Evolutionary conservation across 1,140 invertebrate genomes (phyloP).

Genomic region (Magallana ariakensis): DNA sequence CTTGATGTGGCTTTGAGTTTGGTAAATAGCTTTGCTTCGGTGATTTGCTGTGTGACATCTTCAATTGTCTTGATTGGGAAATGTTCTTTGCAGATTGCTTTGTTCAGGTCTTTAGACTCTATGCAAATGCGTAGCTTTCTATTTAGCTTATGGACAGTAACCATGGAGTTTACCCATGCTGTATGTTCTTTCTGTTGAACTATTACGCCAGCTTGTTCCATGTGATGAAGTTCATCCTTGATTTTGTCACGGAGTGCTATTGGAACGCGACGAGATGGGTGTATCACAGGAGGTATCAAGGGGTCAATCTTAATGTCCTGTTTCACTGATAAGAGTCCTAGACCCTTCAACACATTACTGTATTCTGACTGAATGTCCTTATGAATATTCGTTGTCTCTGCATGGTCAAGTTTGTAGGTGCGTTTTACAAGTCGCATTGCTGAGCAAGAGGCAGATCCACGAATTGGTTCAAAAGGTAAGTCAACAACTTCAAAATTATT

Average conservation of each 20-base stretch:
- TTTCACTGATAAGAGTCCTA: no score
- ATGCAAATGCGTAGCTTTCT: slow-evolving; percentile 72
- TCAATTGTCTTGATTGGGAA: slow-evolving; percentile 59
- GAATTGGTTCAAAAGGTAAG: not conserved
- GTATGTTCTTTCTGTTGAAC: slow-evolving; percentile 61
- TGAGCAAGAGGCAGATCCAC: no score
- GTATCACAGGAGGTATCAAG: no score
- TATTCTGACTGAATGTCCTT: no score
- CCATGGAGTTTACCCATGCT: slow-evolving; percentile 66
- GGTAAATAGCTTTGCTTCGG: slow-evolving; percentile 7
- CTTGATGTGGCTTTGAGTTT: slow-evolving; percentile 68
- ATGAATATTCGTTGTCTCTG: no score
- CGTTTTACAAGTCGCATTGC: no score
- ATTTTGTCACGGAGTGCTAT: no score
- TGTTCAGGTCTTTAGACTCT: slow-evolving; percentile 46
- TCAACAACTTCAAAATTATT: slow-evolving; percentile 8
- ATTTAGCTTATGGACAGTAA: slow-evolving; percentile 60
- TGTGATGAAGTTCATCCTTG: slow-evolving; percentile 69
- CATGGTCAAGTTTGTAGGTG: no score
- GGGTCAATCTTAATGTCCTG: no score
- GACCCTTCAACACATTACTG: no score
- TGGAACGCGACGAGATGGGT: no score
- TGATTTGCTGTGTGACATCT: slow-evolving; percentile 45
- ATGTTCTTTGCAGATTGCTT: slow-evolving; percentile 30
- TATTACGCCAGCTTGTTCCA: slow-evolving; percentile 67